Evolutionary conservation across 2,797 vertebrate genomes (phyloP).

Genomic region (Pangasius djambal): DNA sequence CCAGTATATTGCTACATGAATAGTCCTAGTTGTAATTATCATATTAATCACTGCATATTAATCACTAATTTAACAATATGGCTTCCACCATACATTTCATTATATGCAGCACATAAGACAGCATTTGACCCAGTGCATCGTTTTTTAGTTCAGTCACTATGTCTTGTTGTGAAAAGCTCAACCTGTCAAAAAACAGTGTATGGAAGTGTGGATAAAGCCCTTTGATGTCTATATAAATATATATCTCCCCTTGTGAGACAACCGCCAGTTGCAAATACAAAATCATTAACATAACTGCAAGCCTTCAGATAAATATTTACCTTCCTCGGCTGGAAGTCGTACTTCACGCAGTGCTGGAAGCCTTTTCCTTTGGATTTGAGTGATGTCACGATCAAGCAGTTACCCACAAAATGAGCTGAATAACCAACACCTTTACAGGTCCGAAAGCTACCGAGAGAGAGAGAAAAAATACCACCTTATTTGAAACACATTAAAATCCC

Average conservation of each 20-base stretch:
- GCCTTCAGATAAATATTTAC: constrained; percentile 68
- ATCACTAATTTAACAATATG: neutral
- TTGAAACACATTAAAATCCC: neutral
- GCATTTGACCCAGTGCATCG: neutral
- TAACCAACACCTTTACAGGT: constrained; percentile 97
- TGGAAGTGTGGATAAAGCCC: no score
- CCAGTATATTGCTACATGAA: neutral
- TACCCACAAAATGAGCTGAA: constrained; percentile 96
- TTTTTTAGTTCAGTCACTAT: neutral
- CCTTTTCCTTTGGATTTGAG: constrained; percentile 98
- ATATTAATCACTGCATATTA: neutral
- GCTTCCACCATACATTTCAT: neutral
- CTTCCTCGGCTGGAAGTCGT: constrained; percentile 97
- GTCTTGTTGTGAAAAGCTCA: neutral
- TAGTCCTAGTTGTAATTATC: neutral
- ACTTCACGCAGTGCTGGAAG: constrained; percentile 97
- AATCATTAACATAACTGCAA: neutral
- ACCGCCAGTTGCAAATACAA: neutral
- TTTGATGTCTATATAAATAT: no score
- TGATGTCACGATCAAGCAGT: constrained; percentile 94
- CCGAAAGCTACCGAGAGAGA: constrained; percentile 83
- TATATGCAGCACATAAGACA: no score
- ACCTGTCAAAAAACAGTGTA: neutral
- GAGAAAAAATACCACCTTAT: neutral
- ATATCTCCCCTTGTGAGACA: neutral